Conservation (phyloP, 2,888 invertebrate species). For the Ceriagrion tenellum region DNA sequence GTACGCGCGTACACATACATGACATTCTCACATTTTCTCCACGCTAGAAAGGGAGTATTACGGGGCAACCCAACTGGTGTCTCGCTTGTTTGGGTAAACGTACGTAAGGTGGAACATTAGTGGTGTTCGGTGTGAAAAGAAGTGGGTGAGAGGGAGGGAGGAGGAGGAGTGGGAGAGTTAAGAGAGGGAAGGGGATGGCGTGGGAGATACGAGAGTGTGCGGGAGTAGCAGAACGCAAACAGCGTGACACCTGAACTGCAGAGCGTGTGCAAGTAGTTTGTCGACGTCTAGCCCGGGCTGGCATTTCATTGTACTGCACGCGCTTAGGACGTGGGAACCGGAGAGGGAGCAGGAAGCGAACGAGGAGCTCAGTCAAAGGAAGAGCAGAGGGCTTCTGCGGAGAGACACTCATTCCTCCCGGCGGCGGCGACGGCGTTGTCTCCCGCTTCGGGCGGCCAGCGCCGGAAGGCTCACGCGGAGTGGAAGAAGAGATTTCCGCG, state of each 20-base stretch:
- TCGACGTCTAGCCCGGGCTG: conserved; percentile 57
- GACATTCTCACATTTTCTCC: background rate
- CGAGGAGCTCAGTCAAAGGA: background rate
- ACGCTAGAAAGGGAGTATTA: background rate
- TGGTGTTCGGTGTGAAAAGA: background rate
- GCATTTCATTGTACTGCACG: conserved; percentile 55
- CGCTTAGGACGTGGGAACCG: conserved; percentile 57
- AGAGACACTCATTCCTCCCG: background rate
- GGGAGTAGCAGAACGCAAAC: conserved; percentile 60
- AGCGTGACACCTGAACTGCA: conserved; percentile 62
- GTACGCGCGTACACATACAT: too few relatives aligned
- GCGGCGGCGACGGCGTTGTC: background rate
- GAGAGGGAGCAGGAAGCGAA: conserved; percentile 1
- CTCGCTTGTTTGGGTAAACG: background rate
- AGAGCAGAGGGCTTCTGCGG: background rate
- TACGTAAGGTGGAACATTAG: background rate
- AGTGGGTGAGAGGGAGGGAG: background rate
- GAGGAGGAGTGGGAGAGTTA: background rate
- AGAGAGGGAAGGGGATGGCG: background rate
- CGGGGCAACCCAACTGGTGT: background rate
- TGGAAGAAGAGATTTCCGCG: background rate
- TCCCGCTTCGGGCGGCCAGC: background rate
- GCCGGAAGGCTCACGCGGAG: background rate
- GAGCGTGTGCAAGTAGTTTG: conserved; percentile 66
- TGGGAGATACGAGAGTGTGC: background rate